phyloP scores from a whole-genome alignment of 2,888 invertebrate genomes.

The Acanthoscelides obtectus region DNA sequence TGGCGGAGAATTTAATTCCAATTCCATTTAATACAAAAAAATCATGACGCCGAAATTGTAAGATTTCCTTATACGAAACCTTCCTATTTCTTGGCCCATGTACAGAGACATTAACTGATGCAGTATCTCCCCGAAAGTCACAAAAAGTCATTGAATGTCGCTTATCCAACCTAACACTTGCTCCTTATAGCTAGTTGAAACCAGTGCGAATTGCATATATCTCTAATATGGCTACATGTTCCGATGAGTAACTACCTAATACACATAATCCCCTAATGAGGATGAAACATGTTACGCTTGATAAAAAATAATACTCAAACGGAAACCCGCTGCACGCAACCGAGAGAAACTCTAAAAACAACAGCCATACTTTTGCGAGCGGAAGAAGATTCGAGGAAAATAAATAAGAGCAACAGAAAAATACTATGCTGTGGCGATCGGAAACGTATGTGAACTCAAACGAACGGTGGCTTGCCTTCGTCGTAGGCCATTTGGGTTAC shows the following conservation, averaged over 20 bases:
- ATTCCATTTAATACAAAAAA: too few relatives aligned
- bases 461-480: conserved; percentile 1
- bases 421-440: background rate
- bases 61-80: too few relatives aligned
- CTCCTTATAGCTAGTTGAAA: conserved; percentile 47
- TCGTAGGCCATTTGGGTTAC: conserved; percentile 32
- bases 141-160: conserved; percentile 2
- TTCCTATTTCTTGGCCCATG: too few relatives aligned
- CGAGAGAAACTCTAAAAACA: conserved; percentile 3
- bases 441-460: conserved; percentile 8
- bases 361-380: background rate
- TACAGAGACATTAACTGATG: background rate
- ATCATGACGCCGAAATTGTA: too few relatives aligned
- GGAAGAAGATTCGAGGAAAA: conserved; percentile 10
- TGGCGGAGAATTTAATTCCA: too few relatives aligned
- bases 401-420: conserved; percentile 20
- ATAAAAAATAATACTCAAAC: background rate
- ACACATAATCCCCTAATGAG: conserved; percentile 1
- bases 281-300: conserved; percentile 15
- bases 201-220: conserved; percentile 30
- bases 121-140: background rate
- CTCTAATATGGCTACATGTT: conserved; percentile 24
- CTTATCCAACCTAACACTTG: conserved; percentile 40
- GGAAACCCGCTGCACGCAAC: conserved; percentile 9
- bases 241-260: conserved; percentile 24